These are phyloP conservation scores for Cheiracanthium punctorium DNA, from an alignment of 2,888 invertebrate species.

Conservation along the genomic window DNA sequence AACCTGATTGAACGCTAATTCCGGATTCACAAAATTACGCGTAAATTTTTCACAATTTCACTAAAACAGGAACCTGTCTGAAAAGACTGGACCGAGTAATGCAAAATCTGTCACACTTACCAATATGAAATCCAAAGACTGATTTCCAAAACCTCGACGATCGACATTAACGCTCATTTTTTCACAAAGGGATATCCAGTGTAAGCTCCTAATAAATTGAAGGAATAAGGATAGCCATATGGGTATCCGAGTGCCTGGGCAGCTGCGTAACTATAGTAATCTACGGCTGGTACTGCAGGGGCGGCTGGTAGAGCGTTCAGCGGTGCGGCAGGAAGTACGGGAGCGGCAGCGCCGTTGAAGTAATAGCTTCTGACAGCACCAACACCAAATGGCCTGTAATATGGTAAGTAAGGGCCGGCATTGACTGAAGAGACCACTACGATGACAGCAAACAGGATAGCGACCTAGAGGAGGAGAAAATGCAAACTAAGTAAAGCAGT, in stretches of 20 bases:
- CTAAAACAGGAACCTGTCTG: too few species aligned
- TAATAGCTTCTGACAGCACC: slow-evolving; percentile 27
- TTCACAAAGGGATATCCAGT: slow-evolving; percentile 26
- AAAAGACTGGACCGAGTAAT: too few species aligned
- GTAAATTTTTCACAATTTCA: too few species aligned
- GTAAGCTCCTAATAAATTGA: slow-evolving; percentile 13
- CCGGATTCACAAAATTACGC: too few species aligned
- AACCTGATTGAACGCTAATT: too few species aligned
- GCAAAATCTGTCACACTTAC: too few species aligned
- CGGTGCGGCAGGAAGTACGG: not conserved
- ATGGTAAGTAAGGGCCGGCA: not conserved
- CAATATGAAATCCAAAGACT: slow-evolving; percentile 2
- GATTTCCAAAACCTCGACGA: not conserved
- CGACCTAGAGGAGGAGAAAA: too few species aligned
- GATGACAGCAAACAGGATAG: not conserved
- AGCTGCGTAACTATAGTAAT: slow-evolving; percentile 30
- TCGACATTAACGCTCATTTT: slow-evolving; percentile 42
- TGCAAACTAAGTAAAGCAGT: not conserved
- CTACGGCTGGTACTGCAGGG: not conserved
- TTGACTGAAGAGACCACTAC: not conserved
- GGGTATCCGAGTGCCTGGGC: slow-evolving; percentile 27
- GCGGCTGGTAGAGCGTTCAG: not conserved
- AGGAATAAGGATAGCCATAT: slow-evolving; percentile 16
- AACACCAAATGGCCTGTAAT: not conserved
- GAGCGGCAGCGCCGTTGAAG: slow-evolving; percentile 14